Evolutionary conservation across 2,888 invertebrate genomes (phyloP).

Genomic region (Leptarthrus brevirostris): DNA sequence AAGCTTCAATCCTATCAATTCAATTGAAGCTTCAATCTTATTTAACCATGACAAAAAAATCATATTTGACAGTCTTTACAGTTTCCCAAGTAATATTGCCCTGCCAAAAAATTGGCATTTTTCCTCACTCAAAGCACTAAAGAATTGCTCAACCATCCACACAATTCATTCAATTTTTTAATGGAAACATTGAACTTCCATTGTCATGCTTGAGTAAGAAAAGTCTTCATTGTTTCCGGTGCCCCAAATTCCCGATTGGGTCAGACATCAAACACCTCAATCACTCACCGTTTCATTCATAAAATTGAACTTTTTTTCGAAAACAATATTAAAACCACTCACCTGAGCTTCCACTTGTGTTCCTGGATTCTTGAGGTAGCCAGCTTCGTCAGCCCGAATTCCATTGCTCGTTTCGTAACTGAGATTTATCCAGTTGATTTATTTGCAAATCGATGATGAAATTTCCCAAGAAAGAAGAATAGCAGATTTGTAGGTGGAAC

Average conservation of each 20-base stretch:
- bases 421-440: constrained; percentile 24
- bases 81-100: too few relatives aligned
- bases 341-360: constrained; percentile 71
- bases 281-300: not conserved
- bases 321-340: constrained; percentile 49
- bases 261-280: constrained; percentile 4
- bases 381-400: constrained; percentile 73
- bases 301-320: not conserved
- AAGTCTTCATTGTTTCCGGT: not conserved
- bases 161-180: not conserved
- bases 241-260: not conserved
- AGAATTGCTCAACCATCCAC: constrained; percentile 12
- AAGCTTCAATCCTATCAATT: too few relatives aligned
- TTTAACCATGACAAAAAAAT: too few relatives aligned
- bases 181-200: constrained; percentile 58
- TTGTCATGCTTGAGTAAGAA: constrained; percentile 30
- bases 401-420: constrained; percentile 76
- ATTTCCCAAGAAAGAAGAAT: constrained; percentile 40
- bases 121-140: too few relatives aligned
- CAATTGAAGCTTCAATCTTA: too few relatives aligned
- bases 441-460: constrained; percentile 30
- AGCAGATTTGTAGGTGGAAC: constrained; percentile 35
- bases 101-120: too few relatives aligned
- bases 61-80: too few relatives aligned
- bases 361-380: constrained; percentile 73